These are phyloP conservation scores for Alloplasta piceator DNA, from an alignment of 2,888 invertebrate species.

Conservation along the genomic window DNA sequence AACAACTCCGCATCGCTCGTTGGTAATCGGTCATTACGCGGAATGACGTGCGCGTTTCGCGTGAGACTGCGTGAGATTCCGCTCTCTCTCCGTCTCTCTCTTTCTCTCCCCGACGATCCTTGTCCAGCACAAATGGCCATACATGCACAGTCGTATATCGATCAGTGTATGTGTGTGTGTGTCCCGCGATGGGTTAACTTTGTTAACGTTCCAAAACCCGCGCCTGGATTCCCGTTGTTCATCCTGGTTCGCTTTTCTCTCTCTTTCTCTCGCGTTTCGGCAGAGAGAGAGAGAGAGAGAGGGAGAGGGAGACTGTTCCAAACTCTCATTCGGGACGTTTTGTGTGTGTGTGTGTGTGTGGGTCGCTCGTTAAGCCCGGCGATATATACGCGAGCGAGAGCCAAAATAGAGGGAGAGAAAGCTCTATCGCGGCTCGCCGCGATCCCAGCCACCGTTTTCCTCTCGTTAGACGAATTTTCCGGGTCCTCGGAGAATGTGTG, in stretches of 20 bases:
- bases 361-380: conserved; percentile 60
- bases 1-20: conserved; percentile 35
- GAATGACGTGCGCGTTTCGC: conserved; percentile 82
- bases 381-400: conserved; percentile 34
- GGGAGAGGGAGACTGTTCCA: conserved; percentile 5
- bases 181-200: conserved; percentile 72
- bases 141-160: conserved; percentile 9
- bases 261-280: conserved; percentile 60
- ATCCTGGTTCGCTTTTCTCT: conserved; percentile 24
- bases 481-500: conserved; percentile 15
- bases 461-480: conserved; percentile 64
- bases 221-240: conserved; percentile 74
- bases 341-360: conserved; percentile 9
- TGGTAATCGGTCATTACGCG: conserved; percentile 82
- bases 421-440: conserved; percentile 62
- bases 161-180: not conserved
- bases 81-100: conserved; percentile 52
- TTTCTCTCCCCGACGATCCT: conserved; percentile 9
- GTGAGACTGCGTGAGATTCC: conserved; percentile 69
- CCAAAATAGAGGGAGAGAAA: conserved; percentile 10
- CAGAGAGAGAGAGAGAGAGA: conserved; percentile 22
- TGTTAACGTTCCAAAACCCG: conserved; percentile 78
- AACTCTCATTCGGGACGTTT: conserved; percentile 50
- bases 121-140: not conserved
- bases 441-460: conserved; percentile 61